Conservation (phyloP, 2,888 invertebrate genomes). For the Apodemia hepburni region DNA sequence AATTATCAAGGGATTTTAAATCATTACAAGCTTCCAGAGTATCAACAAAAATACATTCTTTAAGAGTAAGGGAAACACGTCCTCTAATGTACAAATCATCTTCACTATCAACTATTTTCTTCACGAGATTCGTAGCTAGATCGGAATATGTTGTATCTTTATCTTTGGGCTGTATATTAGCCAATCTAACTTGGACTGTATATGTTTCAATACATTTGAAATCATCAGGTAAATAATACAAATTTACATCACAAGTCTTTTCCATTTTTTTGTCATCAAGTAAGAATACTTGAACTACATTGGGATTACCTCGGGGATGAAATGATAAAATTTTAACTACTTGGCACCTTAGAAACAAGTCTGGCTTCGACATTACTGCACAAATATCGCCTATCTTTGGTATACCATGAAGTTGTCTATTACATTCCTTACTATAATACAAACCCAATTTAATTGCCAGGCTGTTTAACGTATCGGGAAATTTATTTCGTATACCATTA, state of each 20-base stretch:
- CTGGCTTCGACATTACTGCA: conserved; percentile 67
- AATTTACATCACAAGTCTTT: conserved; percentile 51
- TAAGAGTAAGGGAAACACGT: conserved; percentile 77
- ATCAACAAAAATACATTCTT: conserved; percentile 83
- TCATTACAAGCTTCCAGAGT: conserved; percentile 80
- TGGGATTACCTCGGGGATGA: conserved; percentile 48
- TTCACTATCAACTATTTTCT: conserved; percentile 45
- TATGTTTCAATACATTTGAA: conserved; percentile 67
- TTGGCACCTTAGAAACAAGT: conserved; percentile 77
- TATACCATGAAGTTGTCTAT: conserved; percentile 52
- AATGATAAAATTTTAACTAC: conserved; percentile 64
- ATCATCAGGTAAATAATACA: conserved; percentile 74
- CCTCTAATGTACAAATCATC: conserved; percentile 62
- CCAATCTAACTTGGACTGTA: conserved; percentile 54
- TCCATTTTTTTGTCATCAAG: conserved; percentile 81
- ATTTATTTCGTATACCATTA: conserved; percentile 42
- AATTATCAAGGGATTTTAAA: conserved; percentile 63
- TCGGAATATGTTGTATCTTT: conserved; percentile 61
- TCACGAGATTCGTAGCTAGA: conserved; percentile 47
- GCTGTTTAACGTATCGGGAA: conserved; percentile 49
- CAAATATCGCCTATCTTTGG: conserved; percentile 79
- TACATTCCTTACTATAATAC: conserved; percentile 54
- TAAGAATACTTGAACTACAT: conserved; percentile 69
- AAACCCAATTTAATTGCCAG: conserved; percentile 59
- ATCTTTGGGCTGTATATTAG: conserved; percentile 58